phyloP scores from a whole-genome alignment of 1,140 invertebrate species.

The Hesperophylax magnus region DNA sequence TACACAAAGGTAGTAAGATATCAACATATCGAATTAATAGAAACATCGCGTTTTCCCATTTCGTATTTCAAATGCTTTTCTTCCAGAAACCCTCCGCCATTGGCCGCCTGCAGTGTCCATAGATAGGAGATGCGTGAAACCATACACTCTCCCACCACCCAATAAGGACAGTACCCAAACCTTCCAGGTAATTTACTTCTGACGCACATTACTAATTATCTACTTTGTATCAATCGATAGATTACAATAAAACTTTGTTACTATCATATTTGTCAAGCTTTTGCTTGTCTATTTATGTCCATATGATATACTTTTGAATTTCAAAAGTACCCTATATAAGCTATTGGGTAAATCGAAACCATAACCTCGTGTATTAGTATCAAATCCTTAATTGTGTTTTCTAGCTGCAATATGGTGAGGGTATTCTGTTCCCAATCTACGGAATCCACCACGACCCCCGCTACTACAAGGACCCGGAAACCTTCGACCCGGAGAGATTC shows the following conservation, averaged over 20 bases:
- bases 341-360: no score
- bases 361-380: no score
- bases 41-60: no score
- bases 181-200: background rate
- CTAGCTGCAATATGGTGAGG: conserved; percentile 37
- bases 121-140: conserved; percentile 67
- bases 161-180: conserved; percentile 5
- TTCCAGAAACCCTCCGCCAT: conserved; percentile 70
- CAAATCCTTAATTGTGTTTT: background rate
- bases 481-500: conserved; percentile 66
- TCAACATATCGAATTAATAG: no score
- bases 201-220: no score
- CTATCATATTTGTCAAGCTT: no score
- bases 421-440: conserved; percentile 56
- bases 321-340: no score
- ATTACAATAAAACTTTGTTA: no score
- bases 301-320: no score
- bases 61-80: background rate
- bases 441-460: conserved; percentile 65
- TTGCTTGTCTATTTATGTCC: no score
- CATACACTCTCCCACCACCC: conserved; percentile 54
- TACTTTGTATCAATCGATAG: no score
- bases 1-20: no score
- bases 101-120: conserved; percentile 72
- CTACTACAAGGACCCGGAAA: conserved; percentile 71